These are phyloP conservation scores for Clepsis dumicolana DNA, from an alignment of 2,888 invertebrate species.

Conservation along the genomic window DNA sequence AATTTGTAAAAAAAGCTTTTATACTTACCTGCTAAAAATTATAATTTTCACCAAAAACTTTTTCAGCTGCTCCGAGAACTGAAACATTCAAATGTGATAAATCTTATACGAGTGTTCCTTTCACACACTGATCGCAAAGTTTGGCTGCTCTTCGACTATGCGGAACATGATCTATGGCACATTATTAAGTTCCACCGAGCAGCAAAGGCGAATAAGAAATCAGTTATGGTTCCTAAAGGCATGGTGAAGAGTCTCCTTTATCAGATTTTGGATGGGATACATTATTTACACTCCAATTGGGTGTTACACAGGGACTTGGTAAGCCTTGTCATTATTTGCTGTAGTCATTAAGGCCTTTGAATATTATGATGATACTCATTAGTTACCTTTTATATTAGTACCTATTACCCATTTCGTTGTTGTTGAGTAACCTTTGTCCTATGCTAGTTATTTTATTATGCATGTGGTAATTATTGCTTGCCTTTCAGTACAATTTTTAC, in stretches of 20 bases:
- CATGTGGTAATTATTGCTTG: too few relatives aligned
- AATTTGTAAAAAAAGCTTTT: too few relatives aligned
- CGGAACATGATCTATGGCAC: slow-evolving; percentile 99
- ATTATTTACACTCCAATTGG: slow-evolving; percentile 99
- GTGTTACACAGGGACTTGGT: slow-evolving; percentile 98
- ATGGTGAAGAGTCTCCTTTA: slow-evolving; percentile 99
- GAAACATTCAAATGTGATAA: slow-evolving; percentile 98
- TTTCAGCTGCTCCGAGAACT: slow-evolving; percentile 96
- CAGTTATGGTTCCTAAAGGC: slow-evolving; percentile 97
- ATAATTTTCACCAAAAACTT: too few relatives aligned
- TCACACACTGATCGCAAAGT: slow-evolving; percentile 99
- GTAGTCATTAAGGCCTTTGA: not conserved
- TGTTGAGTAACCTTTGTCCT: too few relatives aligned
- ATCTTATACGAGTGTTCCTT: slow-evolving; percentile 97
- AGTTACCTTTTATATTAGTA: too few relatives aligned
- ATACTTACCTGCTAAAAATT: too few relatives aligned
- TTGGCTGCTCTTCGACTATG: slow-evolving; percentile 98
- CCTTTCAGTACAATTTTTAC: not conserved
- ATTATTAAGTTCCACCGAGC: slow-evolving; percentile 99
- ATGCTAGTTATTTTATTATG: too few relatives aligned
- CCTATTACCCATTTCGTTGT: too few relatives aligned
- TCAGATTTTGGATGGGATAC: slow-evolving; percentile 99
- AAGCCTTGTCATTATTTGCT: slow-evolving; percentile 57
- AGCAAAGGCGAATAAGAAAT: slow-evolving; percentile 98
- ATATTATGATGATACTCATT: too few relatives aligned